Evolutionary conservation across 2,797 vertebrate genomes (phyloP).

Genomic region (Schizothorax lantsangensis): DNA sequence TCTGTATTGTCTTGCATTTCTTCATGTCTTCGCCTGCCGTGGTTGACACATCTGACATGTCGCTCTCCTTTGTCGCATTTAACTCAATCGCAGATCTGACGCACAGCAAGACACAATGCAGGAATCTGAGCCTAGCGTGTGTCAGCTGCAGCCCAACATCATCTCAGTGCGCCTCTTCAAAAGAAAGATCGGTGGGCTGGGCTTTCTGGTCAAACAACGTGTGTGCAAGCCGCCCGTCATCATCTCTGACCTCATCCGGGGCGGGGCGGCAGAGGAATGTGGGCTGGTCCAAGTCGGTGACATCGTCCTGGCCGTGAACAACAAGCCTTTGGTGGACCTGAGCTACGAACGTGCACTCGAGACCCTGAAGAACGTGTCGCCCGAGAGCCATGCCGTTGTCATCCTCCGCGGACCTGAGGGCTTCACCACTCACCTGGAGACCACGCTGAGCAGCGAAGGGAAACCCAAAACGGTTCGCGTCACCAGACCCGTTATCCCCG

Average conservation of each 20-base stretch:
- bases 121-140: slow-evolving; percentile 88
- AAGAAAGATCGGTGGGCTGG: slow-evolving; percentile 92
- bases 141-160: slow-evolving; percentile 97
- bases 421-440: slow-evolving; percentile 96
- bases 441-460: slow-evolving; percentile 91
- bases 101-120: slow-evolving; percentile 83
- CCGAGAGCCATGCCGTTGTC: slow-evolving; percentile 92
- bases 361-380: slow-evolving; percentile 88
- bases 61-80: slow-evolving; percentile 31
- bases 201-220: slow-evolving; percentile 95
- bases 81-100: slow-evolving; percentile 45
- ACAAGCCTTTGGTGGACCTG: slow-evolving; percentile 92
- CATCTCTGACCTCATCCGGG: slow-evolving; percentile 94
- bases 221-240: slow-evolving; percentile 94
- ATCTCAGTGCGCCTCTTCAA: slow-evolving; percentile 97
- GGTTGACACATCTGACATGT: slow-evolving; percentile 12
- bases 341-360: slow-evolving; percentile 92
- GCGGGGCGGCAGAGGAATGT: slow-evolving; percentile 93
- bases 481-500: slow-evolving; percentile 83
- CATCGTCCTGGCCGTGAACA: slow-evolving; percentile 94
- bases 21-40: slow-evolving; percentile 10
- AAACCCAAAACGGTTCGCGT: slow-evolving; percentile 91
- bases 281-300: slow-evolving; percentile 97
- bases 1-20: neutral
- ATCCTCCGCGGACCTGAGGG: slow-evolving; percentile 95